Evolutionary conservation across 2,113 vertebrate species (phyloP).

Genomic region (Muntiacus reevesi): DNA sequence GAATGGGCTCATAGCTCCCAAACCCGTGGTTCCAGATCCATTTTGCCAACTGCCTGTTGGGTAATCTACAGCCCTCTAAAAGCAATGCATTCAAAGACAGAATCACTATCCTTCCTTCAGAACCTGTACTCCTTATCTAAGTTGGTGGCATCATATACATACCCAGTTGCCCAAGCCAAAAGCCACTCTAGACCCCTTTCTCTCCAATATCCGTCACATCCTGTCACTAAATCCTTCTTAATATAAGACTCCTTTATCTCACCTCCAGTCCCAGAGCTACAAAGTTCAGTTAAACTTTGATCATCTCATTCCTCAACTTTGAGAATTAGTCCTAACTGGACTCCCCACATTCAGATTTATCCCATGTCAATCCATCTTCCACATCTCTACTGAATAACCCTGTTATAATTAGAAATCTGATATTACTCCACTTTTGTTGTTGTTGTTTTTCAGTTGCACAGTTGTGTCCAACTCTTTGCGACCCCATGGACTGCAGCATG

Average conservation of each 20-base stretch:
- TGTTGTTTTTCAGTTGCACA: background rate
- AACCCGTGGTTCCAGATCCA: background rate
- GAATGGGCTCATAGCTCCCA: background rate
- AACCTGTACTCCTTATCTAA: background rate
- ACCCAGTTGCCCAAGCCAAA: background rate
- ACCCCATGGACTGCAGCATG: background rate
- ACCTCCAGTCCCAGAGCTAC: background rate
- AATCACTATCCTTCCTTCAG: background rate
- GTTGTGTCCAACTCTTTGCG: background rate
- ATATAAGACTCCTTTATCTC: background rate
- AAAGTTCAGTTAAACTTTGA: background rate
- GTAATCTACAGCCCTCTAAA: background rate
- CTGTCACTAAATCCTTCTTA: background rate
- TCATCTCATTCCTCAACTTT: background rate
- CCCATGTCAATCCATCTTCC: background rate
- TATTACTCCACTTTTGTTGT: background rate
- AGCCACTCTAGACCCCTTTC: background rate
- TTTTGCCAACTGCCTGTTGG: background rate
- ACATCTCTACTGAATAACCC: background rate
- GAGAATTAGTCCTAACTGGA: background rate
- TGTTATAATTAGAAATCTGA: background rate
- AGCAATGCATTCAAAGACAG: background rate
- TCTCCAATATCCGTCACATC: background rate
- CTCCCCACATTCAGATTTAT: background rate
- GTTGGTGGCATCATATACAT: background rate